Evolutionary conservation across 2,888 invertebrate genomes (phyloP), one percentile per base, ranked within the genome.

Genomic region (Aleiodes leptofemur): DNA sequence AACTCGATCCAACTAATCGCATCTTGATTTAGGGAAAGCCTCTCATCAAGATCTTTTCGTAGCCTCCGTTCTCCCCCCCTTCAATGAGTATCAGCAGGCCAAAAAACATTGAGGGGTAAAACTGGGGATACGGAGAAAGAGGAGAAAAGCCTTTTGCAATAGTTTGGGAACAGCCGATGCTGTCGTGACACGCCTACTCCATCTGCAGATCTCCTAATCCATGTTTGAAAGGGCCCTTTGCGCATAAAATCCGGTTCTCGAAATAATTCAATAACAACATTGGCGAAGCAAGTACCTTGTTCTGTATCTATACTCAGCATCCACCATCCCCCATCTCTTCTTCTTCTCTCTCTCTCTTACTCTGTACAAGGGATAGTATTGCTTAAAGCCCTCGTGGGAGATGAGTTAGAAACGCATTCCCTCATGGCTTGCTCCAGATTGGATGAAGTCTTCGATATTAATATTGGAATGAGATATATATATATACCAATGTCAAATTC

Each of bases 211-310:
- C 78, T 77, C 79, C 81, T 83, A 82, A 81, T 79, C 78, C 79
- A 72, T 77, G 79, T 81, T 84, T 83, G 81, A 69, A 83, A 68
- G 51, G 14, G 68, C 85, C 84, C 84, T 84, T 79, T 77, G 70
- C 77, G 77, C 82, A 81, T 83, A 82, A 86, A 86, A 84, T 84
- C 82, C 79, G 82, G 82, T 84, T 43, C 84, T 86, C 82, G 82
- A 82, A 85, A 85, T 86, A 85, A 86, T 86, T 86, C 82, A 86
- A 86, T 86, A 86, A 86, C 85, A 78, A 82, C 82, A 81, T 83
- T 82, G 80, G 81, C 75, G 23, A 82, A 81, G 80, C 79, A 78
- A 55, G 79, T 82, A 81, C 80, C 81, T 77, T 72, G 74, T 72
- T 43, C 64, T 55, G 71, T 73, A 66, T 38, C 55, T 48, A 51